Evolutionary conservation across 1,140 invertebrate genomes (phyloP), one percentile per base, ranked within the genome.

Genomic region (Thaumetopoea pityocampa): DNA sequence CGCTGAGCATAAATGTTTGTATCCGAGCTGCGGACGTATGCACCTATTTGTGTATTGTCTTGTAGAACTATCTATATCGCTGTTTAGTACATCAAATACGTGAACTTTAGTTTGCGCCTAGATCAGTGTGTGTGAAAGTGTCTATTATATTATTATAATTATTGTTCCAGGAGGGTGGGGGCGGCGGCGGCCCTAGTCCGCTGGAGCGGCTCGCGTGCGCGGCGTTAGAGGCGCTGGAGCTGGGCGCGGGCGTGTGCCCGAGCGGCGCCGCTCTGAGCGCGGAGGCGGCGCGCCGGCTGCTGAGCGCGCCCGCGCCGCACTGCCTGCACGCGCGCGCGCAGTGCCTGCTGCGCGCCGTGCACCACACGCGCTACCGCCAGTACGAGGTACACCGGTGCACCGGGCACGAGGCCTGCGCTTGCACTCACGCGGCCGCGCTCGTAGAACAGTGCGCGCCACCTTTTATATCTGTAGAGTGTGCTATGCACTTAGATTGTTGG

Each of bases 351-450:
- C 90, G 94, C 2, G 91, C 95, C 0, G 78, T 98, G 3, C 92
- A 96, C 62, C 92, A 89, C 6, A 90, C 90, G 17, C 73, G 88
- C 14, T 98, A 97, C 80, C 94, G 97, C 70, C 90, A 90, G 51
- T 95, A 96, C 66, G 97, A 96, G 86, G 90, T 90, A 14, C 0
- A n/a, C n/a, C n/a, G 11, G n/a, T n/a, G n/a, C n/a, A n/a, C n/a
- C n/a, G n/a, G n/a, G n/a, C n/a, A n/a, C n/a, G n/a, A n/a, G n/a
- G n/a, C n/a, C n/a, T n/a, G n/a, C n/a, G n/a, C n/a, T n/a, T n/a
- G n/a, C n/a, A n/a, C n/a, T n/a, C n/a, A n/a, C n/a, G n/a, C n/a
- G n/a, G n/a, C n/a, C n/a, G n/a, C n/a, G n/a, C n/a, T n/a, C n/a
- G n/a, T n/a, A n/a, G n/a, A n/a, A n/a, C n/a, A n/a, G n/a, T n/a